Evolutionary conservation across 1,140 invertebrate genomes (phyloP).

Genomic region (Manduca sexta): DNA sequence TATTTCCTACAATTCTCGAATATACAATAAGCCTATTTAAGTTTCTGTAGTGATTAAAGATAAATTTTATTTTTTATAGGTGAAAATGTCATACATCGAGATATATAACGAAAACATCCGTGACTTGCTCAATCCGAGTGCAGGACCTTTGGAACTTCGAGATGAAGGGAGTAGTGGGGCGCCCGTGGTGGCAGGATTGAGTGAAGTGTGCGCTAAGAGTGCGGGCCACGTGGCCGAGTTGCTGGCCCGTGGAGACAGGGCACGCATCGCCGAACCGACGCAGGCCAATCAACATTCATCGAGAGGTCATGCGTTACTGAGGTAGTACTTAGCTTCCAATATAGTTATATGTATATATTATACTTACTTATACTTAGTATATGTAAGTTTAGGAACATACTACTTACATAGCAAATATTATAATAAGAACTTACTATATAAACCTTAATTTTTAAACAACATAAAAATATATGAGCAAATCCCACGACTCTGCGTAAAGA

Average conservation of each 20-base stretch:
- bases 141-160: slow-evolving; percentile 89
- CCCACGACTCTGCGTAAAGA: too few relatives aligned
- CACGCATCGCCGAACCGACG: slow-evolving; percentile 93
- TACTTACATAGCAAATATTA: too few relatives aligned
- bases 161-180: slow-evolving; percentile 89
- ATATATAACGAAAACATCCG: slow-evolving; percentile 98
- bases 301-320: slow-evolving; percentile 92
- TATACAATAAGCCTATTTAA: background rate
- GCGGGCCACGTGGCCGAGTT: slow-evolving; percentile 87
- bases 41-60: background rate
- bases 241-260: slow-evolving; percentile 89
- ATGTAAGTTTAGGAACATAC: too few relatives aligned
- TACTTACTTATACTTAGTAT: too few relatives aligned
- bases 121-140: slow-evolving; percentile 90
- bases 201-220: slow-evolving; percentile 79
- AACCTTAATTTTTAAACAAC: too few relatives aligned
- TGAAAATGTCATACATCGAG: slow-evolving; percentile 96
- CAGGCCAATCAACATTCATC: slow-evolving; percentile 97
- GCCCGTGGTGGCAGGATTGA: slow-evolving; percentile 91
- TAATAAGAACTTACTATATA: too few relatives aligned
- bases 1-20: too few relatives aligned
- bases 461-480: too few relatives aligned
- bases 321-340: slow-evolving; percentile 44
- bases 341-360: too few relatives aligned
- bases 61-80: slow-evolving; percentile 71